Evolutionary conservation across 2,797 vertebrate genomes (phyloP).

Genomic region (Rhabdophis nuchalis): DNA sequence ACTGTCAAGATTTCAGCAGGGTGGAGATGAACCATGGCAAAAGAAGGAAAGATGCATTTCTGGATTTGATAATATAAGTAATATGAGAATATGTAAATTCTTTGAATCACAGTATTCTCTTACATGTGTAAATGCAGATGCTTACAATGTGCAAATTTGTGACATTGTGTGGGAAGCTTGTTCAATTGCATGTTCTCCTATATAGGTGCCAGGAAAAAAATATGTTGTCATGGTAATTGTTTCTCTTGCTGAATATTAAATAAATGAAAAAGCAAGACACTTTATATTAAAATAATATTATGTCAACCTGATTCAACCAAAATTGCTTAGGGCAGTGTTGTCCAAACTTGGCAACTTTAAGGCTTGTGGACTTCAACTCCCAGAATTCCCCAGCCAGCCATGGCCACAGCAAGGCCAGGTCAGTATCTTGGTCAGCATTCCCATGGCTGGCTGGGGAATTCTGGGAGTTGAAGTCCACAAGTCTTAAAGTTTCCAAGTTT

Average conservation of each 20-base stretch:
- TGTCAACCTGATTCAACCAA: background rate
- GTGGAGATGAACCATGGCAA: constrained; percentile 56
- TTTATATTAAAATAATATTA: background rate
- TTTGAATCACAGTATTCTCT: constrained; percentile 32
- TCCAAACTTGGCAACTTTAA: no score
- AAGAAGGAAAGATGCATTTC: constrained; percentile 50
- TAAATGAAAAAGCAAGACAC: constrained; percentile 47
- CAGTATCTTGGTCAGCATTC: no score
- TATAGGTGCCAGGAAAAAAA: constrained; percentile 47
- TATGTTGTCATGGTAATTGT: constrained; percentile 57
- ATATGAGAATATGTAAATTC: constrained; percentile 51
- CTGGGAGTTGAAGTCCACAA: no score
- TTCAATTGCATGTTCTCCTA: constrained; percentile 48
- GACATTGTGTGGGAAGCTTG: constrained; percentile 50
- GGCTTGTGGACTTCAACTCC: no score
- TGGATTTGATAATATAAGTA: constrained; percentile 46
- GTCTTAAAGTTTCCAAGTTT: no score
- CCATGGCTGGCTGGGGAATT: no score
- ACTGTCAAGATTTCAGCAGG: constrained; percentile 57
- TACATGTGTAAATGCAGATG: constrained; percentile 46
- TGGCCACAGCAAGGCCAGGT: no score
- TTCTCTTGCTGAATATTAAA: constrained; percentile 58
- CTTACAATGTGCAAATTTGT: constrained; percentile 27
- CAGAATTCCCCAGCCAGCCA: no score
- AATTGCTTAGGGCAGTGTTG: background rate